Percentiles rank a stretch among this genome's conserved stretches.
These are phyloP conservation scores for Falco rusticolus DNA, from an alignment of 2,797 vertebrate genomes.

Conservation along the genomic window DNA sequence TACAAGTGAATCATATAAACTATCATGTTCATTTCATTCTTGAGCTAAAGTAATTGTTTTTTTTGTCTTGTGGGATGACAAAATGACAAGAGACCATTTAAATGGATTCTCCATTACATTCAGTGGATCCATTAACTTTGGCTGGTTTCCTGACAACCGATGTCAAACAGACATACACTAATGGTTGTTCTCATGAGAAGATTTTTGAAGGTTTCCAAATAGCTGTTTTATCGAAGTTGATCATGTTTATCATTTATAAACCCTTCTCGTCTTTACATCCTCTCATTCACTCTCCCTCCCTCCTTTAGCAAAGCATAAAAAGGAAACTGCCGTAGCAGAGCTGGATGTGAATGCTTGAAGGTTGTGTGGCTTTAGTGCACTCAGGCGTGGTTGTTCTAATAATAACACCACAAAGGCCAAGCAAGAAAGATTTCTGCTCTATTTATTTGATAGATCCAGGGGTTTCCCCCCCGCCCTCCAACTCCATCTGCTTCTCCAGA, in stretches of 20 bases:
- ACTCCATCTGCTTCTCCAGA: slow-evolving; percentile 55
- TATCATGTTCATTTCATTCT: slow-evolving; percentile 45
- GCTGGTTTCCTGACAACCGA: slow-evolving; percentile 46
- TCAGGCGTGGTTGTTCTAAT: slow-evolving; percentile 72
- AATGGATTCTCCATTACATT: slow-evolving; percentile 52
- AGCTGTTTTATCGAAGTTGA: slow-evolving; percentile 39
- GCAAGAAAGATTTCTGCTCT: slow-evolving; percentile 74
- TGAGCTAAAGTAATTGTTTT: slow-evolving; percentile 40
- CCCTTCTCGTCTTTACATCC: background rate
- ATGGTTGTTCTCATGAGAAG: slow-evolving; percentile 47
- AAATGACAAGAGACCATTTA: slow-evolving; percentile 42
- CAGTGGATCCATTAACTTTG: slow-evolving; percentile 29
- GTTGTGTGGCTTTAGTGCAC: slow-evolving; percentile 57
- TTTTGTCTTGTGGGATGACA: slow-evolving; percentile 36
- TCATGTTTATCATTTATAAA: slow-evolving; percentile 38
- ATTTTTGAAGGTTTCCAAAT: slow-evolving; percentile 43
- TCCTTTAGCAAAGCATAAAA: slow-evolving; percentile 17
- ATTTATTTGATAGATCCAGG: slow-evolving; percentile 69
- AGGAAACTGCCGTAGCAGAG: background rate
- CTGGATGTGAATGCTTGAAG: slow-evolving; percentile 58
- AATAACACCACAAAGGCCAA: slow-evolving; percentile 74
- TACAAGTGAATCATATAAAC: slow-evolving; percentile 31
- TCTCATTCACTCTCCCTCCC: background rate
- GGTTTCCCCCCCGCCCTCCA: background rate
- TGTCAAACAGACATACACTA: slow-evolving; percentile 46